Base-by-base conservation (phyloP, 2,888 invertebrate genomes). In the Phaonia tiefii region DNA sequence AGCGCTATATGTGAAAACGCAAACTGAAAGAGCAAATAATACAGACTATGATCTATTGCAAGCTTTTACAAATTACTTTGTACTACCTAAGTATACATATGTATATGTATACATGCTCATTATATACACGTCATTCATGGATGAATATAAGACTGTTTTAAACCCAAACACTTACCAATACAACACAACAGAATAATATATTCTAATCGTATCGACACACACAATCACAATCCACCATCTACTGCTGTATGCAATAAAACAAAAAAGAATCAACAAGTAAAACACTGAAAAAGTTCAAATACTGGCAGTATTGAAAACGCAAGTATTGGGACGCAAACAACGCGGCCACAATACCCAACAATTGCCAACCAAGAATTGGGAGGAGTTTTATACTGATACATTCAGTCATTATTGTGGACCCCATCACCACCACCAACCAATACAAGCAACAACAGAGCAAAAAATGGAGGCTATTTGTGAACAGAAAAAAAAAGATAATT, bases 391-490 rank as follows among this genome's bases (percentile, higher is more conserved):
- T 49, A 15, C 15, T 2, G 20, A 51, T 22, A 20, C 51, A 51
- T 22, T 10, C 51, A 51, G 1, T 20, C 22, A 44, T 44, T 8
- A 31, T 31, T 51, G 31, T 31, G 31, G 22, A 1, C 22, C 31
- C 31, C 31, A 31, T n/a, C n/a, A n/a, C n/a, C n/a, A n/a, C n/a
- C n/a, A n/a, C n/a, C n/a, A n/a, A n/a, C n/a, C 31, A 31, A 31
- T 8, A 31, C 31, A 31, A 3, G 8, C 8, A 31, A 8, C 3
- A 31, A 31, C 31, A 8, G 31, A 3, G 20, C 51, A 51, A 20
- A 51, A 51, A 51, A 51, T 51, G 51, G 20, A 51, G 51, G 51
- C 51, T 22, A 10, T 13, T 49, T 51, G 8, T 20, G 20, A 51
- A 51, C 20, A 51, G 20, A 51, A 51, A 17, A 20, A 51, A 31